Conservation (phyloP, 2,113 vertebrate species). For the Catharus minimus region DNA sequence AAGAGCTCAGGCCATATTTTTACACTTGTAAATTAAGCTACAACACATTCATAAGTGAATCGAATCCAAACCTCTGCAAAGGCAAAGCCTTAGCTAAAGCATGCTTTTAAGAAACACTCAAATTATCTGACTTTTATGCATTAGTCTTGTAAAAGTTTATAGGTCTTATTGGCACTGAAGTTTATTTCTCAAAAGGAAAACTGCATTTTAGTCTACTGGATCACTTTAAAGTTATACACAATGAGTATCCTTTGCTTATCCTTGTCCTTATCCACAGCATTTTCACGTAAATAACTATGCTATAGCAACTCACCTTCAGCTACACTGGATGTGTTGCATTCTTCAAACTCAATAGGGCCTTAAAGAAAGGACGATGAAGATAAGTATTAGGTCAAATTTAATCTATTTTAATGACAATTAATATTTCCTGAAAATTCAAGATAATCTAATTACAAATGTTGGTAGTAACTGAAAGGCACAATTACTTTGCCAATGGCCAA, state of each 20-base stretch:
- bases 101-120: neutral
- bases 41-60: neutral
- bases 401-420: neutral
- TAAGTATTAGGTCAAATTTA: neutral
- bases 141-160: neutral
- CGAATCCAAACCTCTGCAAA: neutral
- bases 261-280: neutral
- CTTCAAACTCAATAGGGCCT: constrained; percentile 96
- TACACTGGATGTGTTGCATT: constrained; percentile 89
- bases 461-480: neutral
- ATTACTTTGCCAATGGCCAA: neutral
- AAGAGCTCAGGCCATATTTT: neutral
- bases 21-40: neutral
- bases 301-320: constrained; percentile 83
- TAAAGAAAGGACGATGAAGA: constrained; percentile 1
- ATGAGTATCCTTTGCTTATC: neutral
- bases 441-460: neutral
- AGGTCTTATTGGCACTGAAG: neutral
- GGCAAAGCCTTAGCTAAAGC: neutral
- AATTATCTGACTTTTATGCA: neutral
- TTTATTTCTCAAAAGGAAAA: neutral
- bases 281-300: neutral
- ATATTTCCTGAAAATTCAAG: neutral
- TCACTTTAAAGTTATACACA: neutral
- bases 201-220: neutral